Conservation (phyloP, 2,888 invertebrate genomes). For the Pseudanteris insignis region DNA sequence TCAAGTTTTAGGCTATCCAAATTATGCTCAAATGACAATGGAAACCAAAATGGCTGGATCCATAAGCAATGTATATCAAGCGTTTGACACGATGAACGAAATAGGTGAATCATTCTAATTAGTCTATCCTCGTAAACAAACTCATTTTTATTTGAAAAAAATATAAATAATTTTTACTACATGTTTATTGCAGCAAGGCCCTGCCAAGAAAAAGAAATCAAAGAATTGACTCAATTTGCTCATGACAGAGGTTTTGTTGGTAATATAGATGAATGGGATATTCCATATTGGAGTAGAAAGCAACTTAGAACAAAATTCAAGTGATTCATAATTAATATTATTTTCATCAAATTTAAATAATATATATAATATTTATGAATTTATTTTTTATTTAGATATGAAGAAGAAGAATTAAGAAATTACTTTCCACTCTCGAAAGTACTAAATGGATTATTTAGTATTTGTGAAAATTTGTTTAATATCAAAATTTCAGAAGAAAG, state of each 20-base stretch:
- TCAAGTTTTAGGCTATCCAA: conserved; percentile 79
- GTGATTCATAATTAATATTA: conserved; percentile 55
- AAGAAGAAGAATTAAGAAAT: conserved; percentile 77
- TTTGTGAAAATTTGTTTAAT: conserved; percentile 82
- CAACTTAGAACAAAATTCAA: conserved; percentile 75
- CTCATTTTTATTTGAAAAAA: neutral
- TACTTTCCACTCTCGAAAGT: conserved; percentile 87
- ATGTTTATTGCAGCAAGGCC: conserved; percentile 72
- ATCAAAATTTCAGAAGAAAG: conserved; percentile 76
- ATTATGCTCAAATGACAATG: conserved; percentile 88
- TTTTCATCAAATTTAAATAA: conserved; percentile 19
- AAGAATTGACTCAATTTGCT: conserved; percentile 74
- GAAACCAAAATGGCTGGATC: conserved; percentile 92
- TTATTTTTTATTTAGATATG: conserved; percentile 66
- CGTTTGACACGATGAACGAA: conserved; percentile 74
- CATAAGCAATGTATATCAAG: conserved; percentile 77
- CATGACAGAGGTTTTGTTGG: conserved; percentile 70
- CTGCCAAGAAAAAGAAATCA: conserved; percentile 80
- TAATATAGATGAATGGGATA: conserved; percentile 80
- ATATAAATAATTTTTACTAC: neutral
- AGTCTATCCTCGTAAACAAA: no score
- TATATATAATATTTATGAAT: conserved; percentile 1
- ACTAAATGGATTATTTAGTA: conserved; percentile 78
- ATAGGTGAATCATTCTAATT: no score
- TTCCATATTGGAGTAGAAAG: conserved; percentile 87